Evolutionary conservation across 2,888 invertebrate genomes (phyloP).

Genomic region (Cynaeus angustus): DNA sequence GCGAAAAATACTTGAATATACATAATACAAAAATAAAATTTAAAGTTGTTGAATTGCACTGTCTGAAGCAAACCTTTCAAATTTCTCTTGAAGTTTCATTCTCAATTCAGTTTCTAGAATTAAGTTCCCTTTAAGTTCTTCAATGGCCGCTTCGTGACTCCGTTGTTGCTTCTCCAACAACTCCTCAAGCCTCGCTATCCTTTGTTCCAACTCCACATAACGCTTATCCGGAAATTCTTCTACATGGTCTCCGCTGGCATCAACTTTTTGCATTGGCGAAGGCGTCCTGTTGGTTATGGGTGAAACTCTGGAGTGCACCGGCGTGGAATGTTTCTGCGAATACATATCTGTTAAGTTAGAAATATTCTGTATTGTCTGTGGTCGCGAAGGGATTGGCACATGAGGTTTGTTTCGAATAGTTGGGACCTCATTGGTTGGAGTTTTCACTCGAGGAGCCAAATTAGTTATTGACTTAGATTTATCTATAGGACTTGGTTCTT

Average conservation of each 20-base stretch:
- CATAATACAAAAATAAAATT: conserved; percentile 25
- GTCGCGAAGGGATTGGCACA: conserved; percentile 46
- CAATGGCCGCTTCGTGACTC: conserved; percentile 77
- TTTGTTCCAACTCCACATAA: conserved; percentile 66
- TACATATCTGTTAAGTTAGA: conserved; percentile 6
- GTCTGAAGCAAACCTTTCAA: conserved; percentile 73
- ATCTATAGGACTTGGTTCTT: conserved; percentile 50
- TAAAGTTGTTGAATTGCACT: conserved; percentile 47
- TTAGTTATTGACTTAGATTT: conserved; percentile 60
- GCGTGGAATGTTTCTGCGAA: not conserved
- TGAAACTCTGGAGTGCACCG: conserved; percentile 34
- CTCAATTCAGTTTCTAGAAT: conserved; percentile 79
- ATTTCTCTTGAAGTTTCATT: conserved; percentile 77
- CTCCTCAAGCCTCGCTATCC: conserved; percentile 75
- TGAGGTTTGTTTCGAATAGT: conserved; percentile 46
- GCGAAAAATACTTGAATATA: conserved; percentile 38
- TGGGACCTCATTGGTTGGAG: conserved; percentile 61
- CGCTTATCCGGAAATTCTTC: conserved; percentile 61
- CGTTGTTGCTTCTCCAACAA: conserved; percentile 76
- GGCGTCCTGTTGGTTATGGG: conserved; percentile 40
- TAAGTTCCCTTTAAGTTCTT: conserved; percentile 77
- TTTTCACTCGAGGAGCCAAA: conserved; percentile 58
- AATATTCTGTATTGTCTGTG: conserved; percentile 45
- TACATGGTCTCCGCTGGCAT: conserved; percentile 35
- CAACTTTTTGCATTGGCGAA: conserved; percentile 38